These are phyloP conservation scores for Cheilosia vernalis DNA, from an alignment of 2,888 invertebrate species.

Conservation along the genomic window DNA sequence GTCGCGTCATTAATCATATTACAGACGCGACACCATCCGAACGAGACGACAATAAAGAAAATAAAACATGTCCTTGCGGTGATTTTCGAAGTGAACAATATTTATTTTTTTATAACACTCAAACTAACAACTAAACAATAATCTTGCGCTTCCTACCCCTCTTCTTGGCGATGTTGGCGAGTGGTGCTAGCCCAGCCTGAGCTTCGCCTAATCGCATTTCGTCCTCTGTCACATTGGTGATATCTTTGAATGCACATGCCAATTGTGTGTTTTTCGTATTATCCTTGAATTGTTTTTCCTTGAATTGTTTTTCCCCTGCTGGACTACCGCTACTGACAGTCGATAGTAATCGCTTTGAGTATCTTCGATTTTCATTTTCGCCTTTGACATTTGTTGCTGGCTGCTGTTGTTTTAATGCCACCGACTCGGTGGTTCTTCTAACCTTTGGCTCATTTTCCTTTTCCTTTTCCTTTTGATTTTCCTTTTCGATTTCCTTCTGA, in stretches of 20 bases:
- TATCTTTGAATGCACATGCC: constrained; percentile 34
- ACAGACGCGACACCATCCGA: constrained; percentile 7
- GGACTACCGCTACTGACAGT: neutral
- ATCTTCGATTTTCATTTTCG: constrained; percentile 37
- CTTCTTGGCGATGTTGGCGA: neutral
- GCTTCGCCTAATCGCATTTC: constrained; percentile 14
- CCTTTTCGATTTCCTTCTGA: constrained; percentile 10
- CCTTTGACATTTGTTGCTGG: constrained; percentile 1
- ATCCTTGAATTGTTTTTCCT: constrained; percentile 10
- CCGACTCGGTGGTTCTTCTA: neutral
- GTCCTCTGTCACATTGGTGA: constrained; percentile 24
- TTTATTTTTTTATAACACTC: constrained; percentile 22
- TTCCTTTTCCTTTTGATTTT: neutral
- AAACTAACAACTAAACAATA: constrained; percentile 8
- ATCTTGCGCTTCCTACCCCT: constrained; percentile 21
- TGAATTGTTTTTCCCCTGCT: neutral
- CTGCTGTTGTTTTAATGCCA: neutral
- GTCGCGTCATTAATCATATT: constrained; percentile 56
- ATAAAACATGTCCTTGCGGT: constrained; percentile 17
- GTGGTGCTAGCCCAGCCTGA: neutral
- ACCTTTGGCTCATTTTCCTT: neutral
- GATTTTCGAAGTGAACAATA: constrained; percentile 13
- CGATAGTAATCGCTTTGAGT: constrained; percentile 47
- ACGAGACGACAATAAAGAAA: neutral
- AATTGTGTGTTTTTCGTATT: constrained; percentile 30